These are phyloP conservation scores for Oxyura jamaicensis DNA, from an alignment of 2,113 vertebrate species.

Conservation along the genomic window DNA sequence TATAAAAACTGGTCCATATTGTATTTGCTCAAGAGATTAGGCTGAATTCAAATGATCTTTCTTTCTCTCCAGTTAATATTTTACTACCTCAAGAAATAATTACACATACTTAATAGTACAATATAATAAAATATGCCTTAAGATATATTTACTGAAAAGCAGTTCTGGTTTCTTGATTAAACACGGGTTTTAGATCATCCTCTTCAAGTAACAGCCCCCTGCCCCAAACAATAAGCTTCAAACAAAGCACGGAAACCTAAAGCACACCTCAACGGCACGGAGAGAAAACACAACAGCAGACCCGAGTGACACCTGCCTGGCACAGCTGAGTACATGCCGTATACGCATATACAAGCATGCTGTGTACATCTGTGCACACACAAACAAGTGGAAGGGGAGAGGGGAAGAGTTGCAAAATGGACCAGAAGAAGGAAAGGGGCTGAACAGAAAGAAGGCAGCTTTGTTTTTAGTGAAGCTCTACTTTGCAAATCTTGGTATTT, in stretches of 20 bases:
- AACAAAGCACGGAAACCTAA: background rate
- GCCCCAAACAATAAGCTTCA: background rate
- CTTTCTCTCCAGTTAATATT: background rate
- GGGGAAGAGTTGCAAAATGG: background rate
- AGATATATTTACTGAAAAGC: slow-evolving; percentile 26
- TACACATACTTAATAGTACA: slow-evolving; percentile 1
- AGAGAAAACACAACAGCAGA: background rate
- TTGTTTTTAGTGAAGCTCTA: background rate
- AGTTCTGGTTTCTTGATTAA: slow-evolving; percentile 25
- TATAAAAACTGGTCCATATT: background rate
- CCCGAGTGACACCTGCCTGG: background rate
- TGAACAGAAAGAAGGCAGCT: background rate
- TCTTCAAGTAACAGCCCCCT: background rate
- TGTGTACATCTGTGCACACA: background rate
- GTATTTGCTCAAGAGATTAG: slow-evolving; percentile 46
- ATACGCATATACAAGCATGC: no score
- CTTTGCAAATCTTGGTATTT: background rate
- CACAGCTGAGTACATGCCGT: background rate
- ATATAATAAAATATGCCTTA: slow-evolving; percentile 23
- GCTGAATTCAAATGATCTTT: slow-evolving; percentile 15
- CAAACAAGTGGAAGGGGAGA: background rate
- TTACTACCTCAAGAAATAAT: slow-evolving; percentile 27
- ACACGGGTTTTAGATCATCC: background rate
- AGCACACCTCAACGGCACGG: background rate
- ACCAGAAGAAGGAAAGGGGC: background rate